phyloP scores from a whole-genome alignment of 92 coral and sea anemone species.

The Porites divaricata region DNA sequence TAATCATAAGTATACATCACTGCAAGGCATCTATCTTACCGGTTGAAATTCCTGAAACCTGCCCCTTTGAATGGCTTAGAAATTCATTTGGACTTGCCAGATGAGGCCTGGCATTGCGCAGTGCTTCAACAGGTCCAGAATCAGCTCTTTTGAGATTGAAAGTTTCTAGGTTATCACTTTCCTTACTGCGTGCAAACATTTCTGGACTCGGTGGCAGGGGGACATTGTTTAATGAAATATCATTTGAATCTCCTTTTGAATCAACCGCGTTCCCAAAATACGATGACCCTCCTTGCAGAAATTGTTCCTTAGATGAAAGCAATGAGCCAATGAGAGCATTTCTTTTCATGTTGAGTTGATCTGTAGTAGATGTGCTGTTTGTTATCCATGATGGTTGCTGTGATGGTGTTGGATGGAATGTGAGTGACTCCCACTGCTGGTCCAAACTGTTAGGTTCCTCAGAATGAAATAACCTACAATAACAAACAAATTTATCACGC shows the following conservation, averaged over 20 bases:
- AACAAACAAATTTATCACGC: background rate
- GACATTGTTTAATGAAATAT: slow-evolving; percentile 27
- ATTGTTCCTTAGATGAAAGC: slow-evolving; percentile 1
- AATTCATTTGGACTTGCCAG: slow-evolving; percentile 81
- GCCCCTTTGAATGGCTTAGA: slow-evolving; percentile 49
- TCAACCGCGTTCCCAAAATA: background rate
- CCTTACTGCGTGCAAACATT: background rate
- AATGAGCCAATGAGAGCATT: background rate
- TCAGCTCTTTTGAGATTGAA: slow-evolving; percentile 38
- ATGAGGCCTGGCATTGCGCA: slow-evolving; percentile 51
- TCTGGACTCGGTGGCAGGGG: slow-evolving; percentile 30
- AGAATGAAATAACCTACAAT: slow-evolving; percentile 11
- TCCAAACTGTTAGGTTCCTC: slow-evolving; percentile 28
- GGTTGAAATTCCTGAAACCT: slow-evolving; percentile 1
- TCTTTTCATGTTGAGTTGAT: background rate
- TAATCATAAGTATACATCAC: too few relatives aligned
- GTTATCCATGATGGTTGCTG: slow-evolving; percentile 20
- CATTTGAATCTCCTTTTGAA: background rate
- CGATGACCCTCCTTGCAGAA: background rate
- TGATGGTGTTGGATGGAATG: slow-evolving; percentile 21
- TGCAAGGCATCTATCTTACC: background rate
- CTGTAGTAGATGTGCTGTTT: background rate
- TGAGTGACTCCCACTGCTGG: slow-evolving; percentile 26
- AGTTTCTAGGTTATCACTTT: slow-evolving; percentile 23
- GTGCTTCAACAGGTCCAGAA: slow-evolving; percentile 21